Base-by-base conservation (phyloP, 2,113 vertebrate genomes). In the Pterocles burchelli region DNA sequence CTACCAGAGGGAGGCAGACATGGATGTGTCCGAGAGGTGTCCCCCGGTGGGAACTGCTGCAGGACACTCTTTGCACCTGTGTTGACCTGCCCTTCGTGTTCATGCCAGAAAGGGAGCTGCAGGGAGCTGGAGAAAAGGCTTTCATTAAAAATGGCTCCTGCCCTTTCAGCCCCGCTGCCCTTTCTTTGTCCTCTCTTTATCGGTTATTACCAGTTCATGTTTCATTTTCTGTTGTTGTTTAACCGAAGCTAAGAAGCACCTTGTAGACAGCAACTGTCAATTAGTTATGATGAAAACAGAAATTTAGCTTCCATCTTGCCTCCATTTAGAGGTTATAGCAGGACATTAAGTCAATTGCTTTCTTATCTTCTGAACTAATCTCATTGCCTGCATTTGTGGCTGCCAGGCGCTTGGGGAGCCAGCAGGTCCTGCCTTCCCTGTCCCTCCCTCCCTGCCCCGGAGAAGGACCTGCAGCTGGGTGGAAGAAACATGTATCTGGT, bases 241-340 rank as follows among this genome's bases (percentile, higher is more conserved):
- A 83, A 66, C 29, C 2, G 4, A 80, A 71, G 72, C 31, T 52
- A 88, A 84, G 95, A 71, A 88, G 71, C 48, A 77, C 48, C 85
- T 85, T 83, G 75, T 57, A 83, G 77, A 95, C 54, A 91, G 49
- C 65, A 79, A 18, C 90, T 93, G 90, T 85, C 85, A 94, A 90
- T 92, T 95, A 94, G 82, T 86, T 86, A 67, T 16, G 51, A 94
- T 57, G 51, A 96, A 96, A 95, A 70, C 89, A 96, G 78, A 86
- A 93, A 93, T 74, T 75, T 41, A 83, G 34, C 82, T 93, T 81
- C 79, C 79, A 88, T 74, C 79, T 88, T 80, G 75, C 65, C 91
- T 90, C 48, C 48, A 49, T 84, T 91, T 78, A 80, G 62, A 61
- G 34, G 36, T 74, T 88, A 71, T 24, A 81, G 48, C 57, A 84